Percentiles rank a stretch among this genome's conserved stretches.
These are phyloP conservation scores for Lucinisca nassula DNA, from an alignment of 2,888 invertebrate species.

Conservation along the genomic window DNA sequence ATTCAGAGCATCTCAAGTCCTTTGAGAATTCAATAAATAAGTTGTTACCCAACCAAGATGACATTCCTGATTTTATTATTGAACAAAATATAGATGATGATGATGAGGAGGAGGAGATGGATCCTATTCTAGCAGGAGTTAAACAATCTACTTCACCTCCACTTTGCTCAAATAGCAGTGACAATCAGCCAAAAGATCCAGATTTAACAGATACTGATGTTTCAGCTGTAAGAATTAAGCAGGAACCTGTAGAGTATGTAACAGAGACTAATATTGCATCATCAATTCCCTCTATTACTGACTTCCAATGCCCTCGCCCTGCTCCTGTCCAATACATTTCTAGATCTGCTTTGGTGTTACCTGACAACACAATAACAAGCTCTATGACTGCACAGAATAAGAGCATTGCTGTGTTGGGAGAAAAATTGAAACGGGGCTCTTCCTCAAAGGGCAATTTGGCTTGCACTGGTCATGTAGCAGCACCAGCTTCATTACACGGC, in stretches of 20 bases:
- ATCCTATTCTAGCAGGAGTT: background rate
- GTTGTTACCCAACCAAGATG: background rate
- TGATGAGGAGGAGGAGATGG: background rate
- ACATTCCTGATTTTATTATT: background rate
- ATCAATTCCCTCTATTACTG: background rate
- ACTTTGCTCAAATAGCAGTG: background rate
- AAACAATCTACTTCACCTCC: background rate
- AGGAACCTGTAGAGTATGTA: background rate
- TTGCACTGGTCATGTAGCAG: no score
- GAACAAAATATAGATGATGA: conserved; percentile 7
- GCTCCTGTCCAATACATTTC: background rate
- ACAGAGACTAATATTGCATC: background rate
- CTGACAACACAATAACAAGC: no score
- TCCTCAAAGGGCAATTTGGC: no score
- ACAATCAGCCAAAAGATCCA: background rate
- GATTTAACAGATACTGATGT: background rate
- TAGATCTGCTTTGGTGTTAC: background rate
- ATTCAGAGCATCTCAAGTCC: background rate
- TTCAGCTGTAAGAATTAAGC: background rate
- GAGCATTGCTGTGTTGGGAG: no score
- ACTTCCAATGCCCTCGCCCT: background rate
- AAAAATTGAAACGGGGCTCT: no score
- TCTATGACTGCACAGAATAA: no score
- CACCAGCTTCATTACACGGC: no score
- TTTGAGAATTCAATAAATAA: background rate